Evolutionary conservation across 1,140 invertebrate species (phyloP).

Genomic region (Grapholita molesta): DNA sequence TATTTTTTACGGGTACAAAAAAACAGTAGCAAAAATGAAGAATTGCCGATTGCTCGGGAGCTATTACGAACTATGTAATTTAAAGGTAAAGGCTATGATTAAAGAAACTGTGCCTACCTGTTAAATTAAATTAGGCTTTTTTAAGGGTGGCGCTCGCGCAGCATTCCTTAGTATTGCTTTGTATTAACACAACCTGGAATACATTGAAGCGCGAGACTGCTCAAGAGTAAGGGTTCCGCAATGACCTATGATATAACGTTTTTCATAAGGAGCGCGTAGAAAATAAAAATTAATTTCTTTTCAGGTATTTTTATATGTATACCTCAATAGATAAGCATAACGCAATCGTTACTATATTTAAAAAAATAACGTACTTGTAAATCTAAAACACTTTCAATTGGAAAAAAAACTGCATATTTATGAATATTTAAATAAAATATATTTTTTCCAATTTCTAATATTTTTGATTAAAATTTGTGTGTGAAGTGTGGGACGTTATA

Average conservation of each 20-base stretch:
- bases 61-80: slow-evolving; percentile 73
- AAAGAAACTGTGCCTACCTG: slow-evolving; percentile 73
- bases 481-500: no score
- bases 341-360: no score
- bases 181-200: slow-evolving; percentile 44
- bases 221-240: neutral
- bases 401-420: no score
- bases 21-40: slow-evolving; percentile 73
- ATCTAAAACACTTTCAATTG: no score
- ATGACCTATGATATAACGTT: neutral
- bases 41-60: slow-evolving; percentile 72
- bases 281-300: no score
- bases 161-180: slow-evolving; percentile 51
- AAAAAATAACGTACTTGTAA: no score
- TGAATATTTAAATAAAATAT: no score
- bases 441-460: no score
- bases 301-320: no score
- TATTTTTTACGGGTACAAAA: slow-evolving; percentile 51
- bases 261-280: no score
- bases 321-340: no score
- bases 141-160: slow-evolving; percentile 65
- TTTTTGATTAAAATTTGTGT: no score
- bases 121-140: slow-evolving; percentile 78
- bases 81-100: slow-evolving; percentile 72
- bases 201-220: neutral